phyloP scores from a whole-genome alignment of 2,113 vertebrate species.

The Gyps fulvus region DNA sequence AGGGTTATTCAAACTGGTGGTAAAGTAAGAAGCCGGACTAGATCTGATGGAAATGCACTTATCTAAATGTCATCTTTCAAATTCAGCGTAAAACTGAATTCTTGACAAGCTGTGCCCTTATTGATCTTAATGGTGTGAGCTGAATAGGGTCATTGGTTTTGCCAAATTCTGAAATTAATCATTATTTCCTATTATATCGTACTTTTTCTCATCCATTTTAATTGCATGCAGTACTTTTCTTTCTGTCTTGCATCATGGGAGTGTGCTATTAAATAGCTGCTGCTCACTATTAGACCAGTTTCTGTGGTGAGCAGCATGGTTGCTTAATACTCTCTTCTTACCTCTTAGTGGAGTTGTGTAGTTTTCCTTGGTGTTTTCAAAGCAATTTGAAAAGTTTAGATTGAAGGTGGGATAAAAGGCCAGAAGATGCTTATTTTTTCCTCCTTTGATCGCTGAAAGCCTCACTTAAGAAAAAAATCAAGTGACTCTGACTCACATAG shows the following conservation, averaged over 20 bases:
- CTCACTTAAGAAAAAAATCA: not conserved
- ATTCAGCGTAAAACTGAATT: not conserved
- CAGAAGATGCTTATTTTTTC: not conserved
- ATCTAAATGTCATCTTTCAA: not conserved
- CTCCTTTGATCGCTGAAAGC: not conserved
- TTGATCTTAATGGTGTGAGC: not conserved
- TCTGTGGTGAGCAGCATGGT: not conserved
- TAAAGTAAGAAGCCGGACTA: not conserved
- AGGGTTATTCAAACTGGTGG: not conserved
- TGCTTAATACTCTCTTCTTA: not conserved
- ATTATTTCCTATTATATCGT: not conserved
- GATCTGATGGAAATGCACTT: not conserved
- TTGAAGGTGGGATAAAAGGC: not conserved
- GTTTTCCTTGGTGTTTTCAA: not conserved
- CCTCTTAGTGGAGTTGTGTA: not conserved
- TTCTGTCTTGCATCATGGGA: not conserved
- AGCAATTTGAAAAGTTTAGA: not conserved
- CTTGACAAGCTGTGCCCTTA: not conserved
- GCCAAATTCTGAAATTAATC: not conserved
- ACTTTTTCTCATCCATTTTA: not conserved
- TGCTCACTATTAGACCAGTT: not conserved
- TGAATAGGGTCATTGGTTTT: not conserved
- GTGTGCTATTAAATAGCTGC: not conserved
- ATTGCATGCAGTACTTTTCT: not conserved
- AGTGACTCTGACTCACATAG: constrained; percentile 23